A percentile compares a stretch with the other conserved stretches of the same genome.
Conservation (phyloP, 2,797 vertebrate genomes). For the Pseudochromis fuscus region DNA sequence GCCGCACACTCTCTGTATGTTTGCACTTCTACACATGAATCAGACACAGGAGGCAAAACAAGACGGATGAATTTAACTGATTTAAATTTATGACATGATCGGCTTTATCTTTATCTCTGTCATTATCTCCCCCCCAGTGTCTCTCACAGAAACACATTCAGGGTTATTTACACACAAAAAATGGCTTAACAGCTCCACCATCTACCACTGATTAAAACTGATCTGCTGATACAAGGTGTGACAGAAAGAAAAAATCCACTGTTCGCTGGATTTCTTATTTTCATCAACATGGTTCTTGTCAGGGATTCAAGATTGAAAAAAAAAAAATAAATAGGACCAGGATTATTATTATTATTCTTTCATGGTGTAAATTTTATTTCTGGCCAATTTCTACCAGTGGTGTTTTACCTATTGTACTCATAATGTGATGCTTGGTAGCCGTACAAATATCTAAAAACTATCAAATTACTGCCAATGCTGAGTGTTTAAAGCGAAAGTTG, state of each 20-base stretch:
- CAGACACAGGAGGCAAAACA: neutral
- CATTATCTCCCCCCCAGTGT: neutral
- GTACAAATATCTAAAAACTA: neutral
- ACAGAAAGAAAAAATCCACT: slow-evolving; percentile 33
- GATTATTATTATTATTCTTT: slow-evolving; percentile 8
- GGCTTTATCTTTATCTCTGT: slow-evolving; percentile 15
- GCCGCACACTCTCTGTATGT: no score
- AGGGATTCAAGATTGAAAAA: slow-evolving; percentile 2
- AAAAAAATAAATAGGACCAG: neutral
- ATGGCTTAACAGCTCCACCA: slow-evolving; percentile 29
- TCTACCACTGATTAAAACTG: slow-evolving; percentile 45
- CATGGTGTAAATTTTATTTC: neutral
- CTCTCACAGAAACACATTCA: slow-evolving; percentile 9
- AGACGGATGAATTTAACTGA: neutral
- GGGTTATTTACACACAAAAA: slow-evolving; percentile 36
- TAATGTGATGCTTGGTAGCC: neutral
- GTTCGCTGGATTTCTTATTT: slow-evolving; percentile 25
- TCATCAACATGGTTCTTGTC: slow-evolving; percentile 25
- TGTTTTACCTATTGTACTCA: neutral
- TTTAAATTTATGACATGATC: slow-evolving; percentile 20
- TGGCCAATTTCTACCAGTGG: neutral
- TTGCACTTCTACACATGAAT: neutral
- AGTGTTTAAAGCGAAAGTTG: slow-evolving; percentile 6
- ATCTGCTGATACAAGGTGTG: slow-evolving; percentile 48
- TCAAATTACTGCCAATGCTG: no score